Conservation (phyloP, 1,140 invertebrate species). For the Coenobita brevimanus region DNA sequence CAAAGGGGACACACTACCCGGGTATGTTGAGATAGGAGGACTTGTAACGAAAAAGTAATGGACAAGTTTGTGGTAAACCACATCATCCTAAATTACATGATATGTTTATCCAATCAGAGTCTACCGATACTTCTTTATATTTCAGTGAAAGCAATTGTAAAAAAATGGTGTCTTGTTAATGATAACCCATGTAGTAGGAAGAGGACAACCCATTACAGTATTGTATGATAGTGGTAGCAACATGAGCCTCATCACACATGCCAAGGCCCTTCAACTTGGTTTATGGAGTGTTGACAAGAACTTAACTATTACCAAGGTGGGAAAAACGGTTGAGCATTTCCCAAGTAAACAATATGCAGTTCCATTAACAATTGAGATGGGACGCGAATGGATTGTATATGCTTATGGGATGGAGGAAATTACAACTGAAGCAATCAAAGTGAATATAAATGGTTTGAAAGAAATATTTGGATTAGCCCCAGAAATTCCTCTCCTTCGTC, state of each 20-base stretch:
- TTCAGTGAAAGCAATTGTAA: not conserved
- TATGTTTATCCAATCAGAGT: not conserved
- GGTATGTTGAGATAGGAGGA: not conserved
- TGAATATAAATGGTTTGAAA: not conserved
- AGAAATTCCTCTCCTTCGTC: not conserved
- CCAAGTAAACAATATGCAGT: not conserved
- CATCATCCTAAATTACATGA: not conserved
- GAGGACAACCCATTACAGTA: not conserved
- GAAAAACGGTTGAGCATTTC: not conserved
- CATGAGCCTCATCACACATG: not conserved
- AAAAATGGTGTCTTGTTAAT: conserved; percentile 7
- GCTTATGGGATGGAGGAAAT: conserved; percentile 2
- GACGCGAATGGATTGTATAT: not conserved
- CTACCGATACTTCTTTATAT: no score
- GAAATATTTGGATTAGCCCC: not conserved
- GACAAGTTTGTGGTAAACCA: not conserved
- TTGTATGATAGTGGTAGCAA: conserved; percentile 6
- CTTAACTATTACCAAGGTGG: conserved; percentile 1
- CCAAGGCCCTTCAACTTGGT: not conserved
- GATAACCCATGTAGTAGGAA: conserved; percentile 1
- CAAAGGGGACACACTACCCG: not conserved
- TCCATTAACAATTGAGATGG: not conserved
- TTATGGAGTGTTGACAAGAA: not conserved
- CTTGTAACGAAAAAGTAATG: not conserved
- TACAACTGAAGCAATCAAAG: not conserved